These are phyloP conservation scores for Glaucopsyche alexis DNA, from an alignment of 2,888 invertebrate species.

Conservation along the genomic window DNA sequence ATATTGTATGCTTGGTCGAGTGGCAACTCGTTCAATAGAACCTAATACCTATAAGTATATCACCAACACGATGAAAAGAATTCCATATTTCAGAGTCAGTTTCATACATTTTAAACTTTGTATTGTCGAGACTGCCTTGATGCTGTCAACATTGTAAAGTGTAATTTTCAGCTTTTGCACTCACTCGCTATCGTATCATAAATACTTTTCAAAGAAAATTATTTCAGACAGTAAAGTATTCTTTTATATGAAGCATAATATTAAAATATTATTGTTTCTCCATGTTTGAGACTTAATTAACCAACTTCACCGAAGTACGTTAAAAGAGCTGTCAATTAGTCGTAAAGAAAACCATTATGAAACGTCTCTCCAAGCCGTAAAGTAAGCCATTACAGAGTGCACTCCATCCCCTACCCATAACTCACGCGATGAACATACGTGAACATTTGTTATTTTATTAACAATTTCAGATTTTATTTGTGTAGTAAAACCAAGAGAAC, in stretches of 20 bases:
- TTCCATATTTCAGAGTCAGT: neutral
- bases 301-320: neutral
- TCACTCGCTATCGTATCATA: neutral
- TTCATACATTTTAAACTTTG: neutral
- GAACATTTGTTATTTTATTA: too few relatives aligned
- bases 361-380: neutral
- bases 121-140: neutral
- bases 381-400: neutral
- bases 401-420: neutral
- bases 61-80: too few relatives aligned
- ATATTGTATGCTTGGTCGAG: too few relatives aligned
- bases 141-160: neutral
- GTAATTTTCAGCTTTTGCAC: neutral
- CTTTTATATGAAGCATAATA: too few relatives aligned
- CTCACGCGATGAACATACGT: neutral
- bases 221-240: neutral
- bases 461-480: too few relatives aligned
- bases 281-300: neutral
- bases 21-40: too few relatives aligned
- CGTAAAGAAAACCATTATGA: neutral
- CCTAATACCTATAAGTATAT: too few relatives aligned
- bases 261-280: too few relatives aligned
- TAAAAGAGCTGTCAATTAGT: neutral
- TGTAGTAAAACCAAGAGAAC: too few relatives aligned
- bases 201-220: neutral